phyloP scores from a whole-genome alignment of 2,113 vertebrate genomes.

The Stictonetta naevosa region DNA sequence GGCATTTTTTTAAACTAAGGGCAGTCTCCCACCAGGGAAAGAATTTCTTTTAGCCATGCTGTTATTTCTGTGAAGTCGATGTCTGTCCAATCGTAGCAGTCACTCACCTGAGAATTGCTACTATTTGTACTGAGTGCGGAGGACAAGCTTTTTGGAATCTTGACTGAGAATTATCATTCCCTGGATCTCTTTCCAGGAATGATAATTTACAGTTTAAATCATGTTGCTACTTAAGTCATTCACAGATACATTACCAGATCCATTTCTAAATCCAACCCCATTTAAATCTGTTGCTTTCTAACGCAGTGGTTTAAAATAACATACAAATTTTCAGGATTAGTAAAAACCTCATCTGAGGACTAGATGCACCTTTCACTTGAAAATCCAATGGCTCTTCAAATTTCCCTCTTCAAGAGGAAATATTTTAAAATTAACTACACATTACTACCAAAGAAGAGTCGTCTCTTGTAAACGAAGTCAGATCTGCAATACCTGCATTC shows the following conservation, averaged over 20 bases:
- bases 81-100: background rate
- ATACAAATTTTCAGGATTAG: background rate
- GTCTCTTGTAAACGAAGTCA: background rate
- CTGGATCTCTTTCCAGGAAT: background rate
- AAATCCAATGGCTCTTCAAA: background rate
- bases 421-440: background rate
- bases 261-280: background rate
- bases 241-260: background rate
- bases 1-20: background rate
- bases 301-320: background rate
- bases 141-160: background rate
- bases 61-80: background rate
- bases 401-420: background rate
- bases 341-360: background rate
- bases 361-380: accelerated
- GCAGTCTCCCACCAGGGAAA: background rate
- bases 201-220: background rate
- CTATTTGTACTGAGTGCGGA: background rate
- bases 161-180: background rate
- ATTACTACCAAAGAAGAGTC: background rate
- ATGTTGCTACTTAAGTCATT: background rate
- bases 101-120: background rate
- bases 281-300: background rate
- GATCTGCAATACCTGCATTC: background rate
- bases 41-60: background rate